Evolutionary conservation across 2,797 vertebrate genomes (phyloP), one percentile per base, ranked within the genome.

Genomic region (Phylloscopus collybita): DNA sequence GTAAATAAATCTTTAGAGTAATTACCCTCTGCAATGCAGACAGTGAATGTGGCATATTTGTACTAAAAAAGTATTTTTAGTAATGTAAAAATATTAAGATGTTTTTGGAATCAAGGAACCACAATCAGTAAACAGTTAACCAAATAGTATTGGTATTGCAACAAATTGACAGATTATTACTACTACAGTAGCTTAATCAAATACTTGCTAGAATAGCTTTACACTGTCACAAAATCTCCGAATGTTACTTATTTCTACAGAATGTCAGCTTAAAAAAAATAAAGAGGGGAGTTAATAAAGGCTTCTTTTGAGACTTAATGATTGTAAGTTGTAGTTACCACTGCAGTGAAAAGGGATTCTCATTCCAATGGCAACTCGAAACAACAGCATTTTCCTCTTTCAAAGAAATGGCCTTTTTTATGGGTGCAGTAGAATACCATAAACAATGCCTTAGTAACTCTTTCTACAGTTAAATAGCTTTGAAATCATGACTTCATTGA

Each of bases 1-100:
- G 56, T 93, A 91, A 96, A 93, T 96, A 93, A 79, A 90, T 90
- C 88, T 92, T 90, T 47, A 86, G 54, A 73, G 32, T 44, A 95
- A 95, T 89, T 95, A 73, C 19, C 44, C 34, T 60, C 53, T 94
- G n/a, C 85, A 90, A 74, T 65, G 34, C 29, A 71, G 45, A 50
- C 23, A 54, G 71, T 9, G 7, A 84, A 38, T 34, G 56, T 10
- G 23, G 32, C 45, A 59, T 87, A 65, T 72, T 80, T 92, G 22
- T 72, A 75, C 18, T 80, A 45, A 45, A 92, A 82, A 42, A 30
- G 3, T 29, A 47, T 70, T 90, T 86, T 79, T 44, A 85, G 9
- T 65, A 44, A 42, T 12, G 15, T 51, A 86, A 94, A 83, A 64
- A 71, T 19, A 61, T 16, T 21, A 18, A 75, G 23, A 6, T 21